These are phyloP conservation scores for Charanyca ferruginea DNA, from an alignment of 2,888 invertebrate genomes.

Conservation along the genomic window DNA sequence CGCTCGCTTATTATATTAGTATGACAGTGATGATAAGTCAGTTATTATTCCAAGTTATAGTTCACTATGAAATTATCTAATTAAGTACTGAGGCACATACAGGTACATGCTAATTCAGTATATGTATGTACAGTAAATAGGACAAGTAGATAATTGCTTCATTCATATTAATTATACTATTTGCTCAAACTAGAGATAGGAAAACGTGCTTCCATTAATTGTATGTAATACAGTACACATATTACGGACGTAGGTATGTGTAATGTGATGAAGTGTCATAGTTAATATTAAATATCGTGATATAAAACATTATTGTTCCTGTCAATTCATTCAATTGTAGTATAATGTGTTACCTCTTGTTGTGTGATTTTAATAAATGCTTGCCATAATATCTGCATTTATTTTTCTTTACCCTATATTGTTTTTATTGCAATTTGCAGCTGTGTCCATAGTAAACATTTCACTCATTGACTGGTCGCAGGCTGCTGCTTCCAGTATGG, in stretches of 20 bases:
- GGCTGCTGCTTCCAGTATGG: background rate
- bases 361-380: constrained; percentile 45
- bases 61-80: too few species aligned
- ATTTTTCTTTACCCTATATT: background rate
- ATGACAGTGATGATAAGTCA: too few species aligned
- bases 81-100: too few species aligned
- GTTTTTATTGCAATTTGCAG: background rate
- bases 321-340: constrained; percentile 18
- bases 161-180: background rate
- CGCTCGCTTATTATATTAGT: too few species aligned
- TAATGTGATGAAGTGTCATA: background rate
- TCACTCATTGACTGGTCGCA: too few species aligned
- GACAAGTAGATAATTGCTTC: background rate
- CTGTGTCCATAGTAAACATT: too few species aligned
- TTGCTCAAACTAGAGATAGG: constrained; percentile 1
- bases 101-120: too few species aligned
- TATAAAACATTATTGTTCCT: constrained; percentile 29
- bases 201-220: constrained; percentile 38
- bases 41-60: too few species aligned
- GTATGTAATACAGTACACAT: background rate
- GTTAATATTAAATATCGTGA: constrained; percentile 2
- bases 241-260: background rate
- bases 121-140: background rate
- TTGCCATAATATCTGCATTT: constrained; percentile 5
- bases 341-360: constrained; percentile 13